Evolutionary conservation across 1,140 invertebrate genomes (phyloP).

Genomic region (Pseudomyrmex pallidus): DNA sequence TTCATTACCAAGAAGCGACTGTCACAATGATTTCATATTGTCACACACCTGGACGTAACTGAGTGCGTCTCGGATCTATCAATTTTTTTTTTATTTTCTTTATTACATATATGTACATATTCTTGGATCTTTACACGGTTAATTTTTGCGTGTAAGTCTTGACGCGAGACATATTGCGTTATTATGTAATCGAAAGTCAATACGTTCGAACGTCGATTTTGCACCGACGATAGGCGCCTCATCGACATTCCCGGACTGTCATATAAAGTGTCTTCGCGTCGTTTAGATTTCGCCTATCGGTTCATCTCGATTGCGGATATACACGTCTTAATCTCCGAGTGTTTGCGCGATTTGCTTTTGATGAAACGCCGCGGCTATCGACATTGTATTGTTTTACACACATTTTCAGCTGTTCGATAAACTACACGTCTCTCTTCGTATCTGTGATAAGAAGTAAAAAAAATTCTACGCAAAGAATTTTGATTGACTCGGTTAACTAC

Average conservation of each 20-base stretch:
- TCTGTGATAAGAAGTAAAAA: neutral
- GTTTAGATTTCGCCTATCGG: conserved; percentile 62
- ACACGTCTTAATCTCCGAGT: conserved; percentile 60
- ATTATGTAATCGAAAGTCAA: too few relatives aligned
- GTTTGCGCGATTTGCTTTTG: conserved; percentile 50
- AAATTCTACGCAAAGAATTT: neutral
- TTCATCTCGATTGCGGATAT: conserved; percentile 66
- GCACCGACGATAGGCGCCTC: neutral
- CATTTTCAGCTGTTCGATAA: neutral
- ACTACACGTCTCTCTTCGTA: neutral
- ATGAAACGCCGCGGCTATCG: conserved; percentile 1
- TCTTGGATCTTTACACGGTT: neutral
- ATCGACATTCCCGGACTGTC: conserved; percentile 23
- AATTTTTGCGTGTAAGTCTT: neutral
- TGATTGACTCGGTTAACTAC: neutral
- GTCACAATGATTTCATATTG: conserved; percentile 4
- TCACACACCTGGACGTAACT: too few relatives aligned
- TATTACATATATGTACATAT: neutral
- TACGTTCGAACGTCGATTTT: conserved; percentile 17
- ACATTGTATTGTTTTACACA: neutral
- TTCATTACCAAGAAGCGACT: neutral
- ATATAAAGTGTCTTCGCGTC: conserved; percentile 27
- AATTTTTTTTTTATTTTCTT: too few relatives aligned
- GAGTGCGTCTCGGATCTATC: too few relatives aligned
- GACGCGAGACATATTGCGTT: neutral